Percentiles rank a stretch among this genome's conserved stretches.
Evolutionary conservation across 2,797 vertebrate species (phyloP).

Genomic region (Salarias fasciatus): DNA sequence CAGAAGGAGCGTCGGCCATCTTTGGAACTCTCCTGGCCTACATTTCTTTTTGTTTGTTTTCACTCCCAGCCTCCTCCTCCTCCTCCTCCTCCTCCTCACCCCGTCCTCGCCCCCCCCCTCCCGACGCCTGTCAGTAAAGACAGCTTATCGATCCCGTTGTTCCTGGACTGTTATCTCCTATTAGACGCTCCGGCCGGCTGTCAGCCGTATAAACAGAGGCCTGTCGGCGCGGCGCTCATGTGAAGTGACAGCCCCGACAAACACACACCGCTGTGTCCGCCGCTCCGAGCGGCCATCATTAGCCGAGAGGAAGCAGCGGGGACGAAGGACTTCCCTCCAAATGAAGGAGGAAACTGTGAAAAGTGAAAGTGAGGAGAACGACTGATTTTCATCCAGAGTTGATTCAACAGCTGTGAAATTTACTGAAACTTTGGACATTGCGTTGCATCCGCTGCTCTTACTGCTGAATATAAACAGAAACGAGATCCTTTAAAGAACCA

Average conservation of each 20-base stretch:
- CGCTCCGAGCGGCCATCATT: slow-evolving; percentile 25
- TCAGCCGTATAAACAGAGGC: slow-evolving; percentile 14
- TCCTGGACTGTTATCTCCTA: slow-evolving; percentile 31
- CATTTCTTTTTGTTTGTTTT: slow-evolving; percentile 6
- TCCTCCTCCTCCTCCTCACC: not conserved
- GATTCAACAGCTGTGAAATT: too few relatives aligned
- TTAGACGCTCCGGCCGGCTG: slow-evolving; percentile 16
- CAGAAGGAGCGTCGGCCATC: slow-evolving; percentile 23
- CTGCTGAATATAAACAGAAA: too few relatives aligned
- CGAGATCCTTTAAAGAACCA: too few relatives aligned
- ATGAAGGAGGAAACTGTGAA: too few relatives aligned
- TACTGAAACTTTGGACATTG: too few relatives aligned
- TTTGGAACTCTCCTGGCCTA: slow-evolving; percentile 13
- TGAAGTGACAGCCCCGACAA: slow-evolving; percentile 26
- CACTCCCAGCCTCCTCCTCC: not conserved
- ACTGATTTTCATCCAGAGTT: too few relatives aligned
- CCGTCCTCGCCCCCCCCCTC: not conserved
- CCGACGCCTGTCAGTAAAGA: slow-evolving; percentile 25
- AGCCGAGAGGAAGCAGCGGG: slow-evolving; percentile 15
- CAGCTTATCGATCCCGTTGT: slow-evolving; percentile 37
- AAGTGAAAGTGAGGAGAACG: too few relatives aligned
- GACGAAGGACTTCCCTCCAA: not conserved
- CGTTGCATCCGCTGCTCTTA: too few relatives aligned
- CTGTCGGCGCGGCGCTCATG: slow-evolving; percentile 6
- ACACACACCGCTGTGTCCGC: slow-evolving; percentile 5